phyloP scores from a whole-genome alignment of 1,140 invertebrate genomes.

The Nymphalis io region DNA sequence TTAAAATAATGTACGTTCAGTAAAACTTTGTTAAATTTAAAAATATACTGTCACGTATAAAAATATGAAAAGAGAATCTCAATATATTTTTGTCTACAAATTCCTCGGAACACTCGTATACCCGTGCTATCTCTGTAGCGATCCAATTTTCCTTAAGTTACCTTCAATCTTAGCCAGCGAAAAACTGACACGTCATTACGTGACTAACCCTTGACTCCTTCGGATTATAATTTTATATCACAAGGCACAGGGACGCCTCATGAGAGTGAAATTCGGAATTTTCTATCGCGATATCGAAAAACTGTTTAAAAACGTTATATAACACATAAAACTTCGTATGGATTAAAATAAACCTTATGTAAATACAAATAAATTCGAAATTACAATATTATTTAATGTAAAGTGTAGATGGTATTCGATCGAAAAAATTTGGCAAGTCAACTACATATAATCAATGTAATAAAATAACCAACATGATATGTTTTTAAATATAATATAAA shows the following conservation, averaged over 20 bases:
- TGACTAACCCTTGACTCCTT: constrained; percentile 59
- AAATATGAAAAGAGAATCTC: constrained; percentile 13
- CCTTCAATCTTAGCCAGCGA: constrained; percentile 34
- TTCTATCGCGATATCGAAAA: not conserved
- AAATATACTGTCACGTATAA: constrained; percentile 16
- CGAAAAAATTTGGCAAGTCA: too few species aligned
- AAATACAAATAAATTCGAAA: too few species aligned
- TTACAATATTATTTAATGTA: too few species aligned
- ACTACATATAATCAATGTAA: too few species aligned
- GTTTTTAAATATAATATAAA: too few species aligned
- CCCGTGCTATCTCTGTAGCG: constrained; percentile 54
- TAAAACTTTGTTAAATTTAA: not conserved
- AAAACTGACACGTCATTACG: constrained; percentile 71
- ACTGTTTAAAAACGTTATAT: not conserved
- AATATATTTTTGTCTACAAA: constrained; percentile 6
- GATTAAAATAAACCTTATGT: too few species aligned
- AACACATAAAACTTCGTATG: too few species aligned
- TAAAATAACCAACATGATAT: too few species aligned
- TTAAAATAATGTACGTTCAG: too few species aligned
- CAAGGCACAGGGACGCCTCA: constrained; percentile 16
- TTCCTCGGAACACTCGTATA: constrained; percentile 19
- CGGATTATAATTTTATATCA: constrained; percentile 45
- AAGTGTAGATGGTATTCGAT: too few species aligned
- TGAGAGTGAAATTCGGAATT: not conserved
- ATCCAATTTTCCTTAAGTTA: constrained; percentile 59